These are phyloP conservation scores for Nebria ingens DNA, from an alignment of 1,140 invertebrate species.

Conservation along the genomic window DNA sequence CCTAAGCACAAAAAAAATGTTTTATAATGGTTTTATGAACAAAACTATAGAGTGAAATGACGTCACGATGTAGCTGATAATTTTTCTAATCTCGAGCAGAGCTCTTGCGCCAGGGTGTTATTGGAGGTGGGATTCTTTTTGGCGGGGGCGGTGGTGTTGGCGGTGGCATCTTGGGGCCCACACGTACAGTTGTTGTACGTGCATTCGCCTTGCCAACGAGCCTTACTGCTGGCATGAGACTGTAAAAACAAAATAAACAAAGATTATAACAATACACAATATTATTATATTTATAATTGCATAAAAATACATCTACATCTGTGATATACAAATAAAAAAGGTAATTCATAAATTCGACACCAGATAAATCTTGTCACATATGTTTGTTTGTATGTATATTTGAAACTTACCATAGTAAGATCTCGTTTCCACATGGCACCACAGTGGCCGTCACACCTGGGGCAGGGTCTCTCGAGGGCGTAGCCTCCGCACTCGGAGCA, in stretches of 20 bases:
- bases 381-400: background rate
- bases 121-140: background rate
- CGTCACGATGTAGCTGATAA: slow-evolving; percentile 37
- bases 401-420: slow-evolving; percentile 55
- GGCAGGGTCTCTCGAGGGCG: slow-evolving; percentile 63
- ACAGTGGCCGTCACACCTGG: slow-evolving; percentile 65
- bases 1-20: background rate
- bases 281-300: background rate
- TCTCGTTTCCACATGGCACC: slow-evolving; percentile 64
- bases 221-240: slow-evolving; percentile 64
- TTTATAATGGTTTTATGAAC: too few relatives aligned
- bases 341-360: too few relatives aligned
- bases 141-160: slow-evolving; percentile 16
- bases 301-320: background rate
- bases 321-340: too few relatives aligned
- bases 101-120: slow-evolving; percentile 30
- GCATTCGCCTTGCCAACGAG: slow-evolving; percentile 62
- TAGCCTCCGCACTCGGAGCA: slow-evolving; percentile 77
- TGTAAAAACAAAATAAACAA: slow-evolving; percentile 35
- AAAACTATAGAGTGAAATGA: slow-evolving; percentile 28
- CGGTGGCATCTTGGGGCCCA: slow-evolving; percentile 12
- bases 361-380: too few relatives aligned
- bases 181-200: slow-evolving; percentile 28
- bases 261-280: background rate
- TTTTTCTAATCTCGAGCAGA: slow-evolving; percentile 41